Percentiles rank a stretch among this genome's conserved stretches.
Conservation (phyloP, 2,113 vertebrate genomes). For the Phalacrocorax brasilianus region DNA sequence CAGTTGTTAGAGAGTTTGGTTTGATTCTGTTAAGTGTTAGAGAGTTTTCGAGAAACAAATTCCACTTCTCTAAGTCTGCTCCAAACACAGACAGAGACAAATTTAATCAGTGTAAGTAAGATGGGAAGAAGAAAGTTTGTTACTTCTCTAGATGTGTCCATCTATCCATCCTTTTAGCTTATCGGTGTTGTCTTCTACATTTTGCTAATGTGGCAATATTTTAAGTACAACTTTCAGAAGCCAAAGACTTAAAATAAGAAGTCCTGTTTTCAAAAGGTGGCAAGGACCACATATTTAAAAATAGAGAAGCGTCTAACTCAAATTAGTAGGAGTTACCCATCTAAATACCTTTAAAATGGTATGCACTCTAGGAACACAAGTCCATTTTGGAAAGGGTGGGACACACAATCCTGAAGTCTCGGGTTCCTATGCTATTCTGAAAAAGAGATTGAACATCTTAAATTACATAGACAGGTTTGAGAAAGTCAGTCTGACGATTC, state of each 20-base stretch:
- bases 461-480: not conserved
- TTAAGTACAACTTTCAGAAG: not conserved
- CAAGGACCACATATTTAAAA: not conserved
- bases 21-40: not conserved
- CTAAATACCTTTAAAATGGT: not conserved
- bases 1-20: not conserved
- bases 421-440: not conserved
- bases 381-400: not conserved
- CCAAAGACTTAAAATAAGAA: not conserved
- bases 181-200: not conserved
- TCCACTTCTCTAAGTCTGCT: not conserved
- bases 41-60: not conserved
- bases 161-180: not conserved
- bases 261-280: not conserved
- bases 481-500: not conserved
- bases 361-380: not conserved
- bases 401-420: not conserved
- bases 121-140: not conserved
- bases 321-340: not conserved
- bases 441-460: not conserved
- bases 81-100: not conserved
- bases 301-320: not conserved
- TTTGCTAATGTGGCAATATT: not conserved
- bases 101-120: not conserved
- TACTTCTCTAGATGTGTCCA: not conserved